Base-by-base conservation (phyloP, 1,140 invertebrate genomes). In the Drosophila insularis region DNA sequence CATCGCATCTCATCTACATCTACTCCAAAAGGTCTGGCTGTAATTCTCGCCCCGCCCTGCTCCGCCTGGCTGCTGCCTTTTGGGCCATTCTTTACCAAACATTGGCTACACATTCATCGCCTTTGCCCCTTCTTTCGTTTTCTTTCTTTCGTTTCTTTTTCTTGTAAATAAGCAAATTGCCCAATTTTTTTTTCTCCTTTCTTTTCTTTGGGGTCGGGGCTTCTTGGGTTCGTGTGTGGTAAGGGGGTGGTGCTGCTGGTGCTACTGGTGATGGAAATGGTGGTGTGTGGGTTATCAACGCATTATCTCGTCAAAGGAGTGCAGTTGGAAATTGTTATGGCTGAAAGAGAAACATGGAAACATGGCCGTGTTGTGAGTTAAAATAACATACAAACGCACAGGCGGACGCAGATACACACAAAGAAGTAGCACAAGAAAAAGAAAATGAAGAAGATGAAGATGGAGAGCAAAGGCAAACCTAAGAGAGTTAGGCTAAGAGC, bases 261-360 rank as follows among this genome's bases (percentile, higher is more conserved):
- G 35, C 4, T 3, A 37, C 3, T 37, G 35, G 2, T 37, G 35
- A 10, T 37, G 35, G 35, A 13, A 37, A 37, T 37, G 35, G 31
- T 31, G 31, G 11, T 37, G 43, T 50, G 60, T 61, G 50, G 82
- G 80, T 66, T 87, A 87, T 87, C 82, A 89, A 74, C 82, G 82
- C 85, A 87, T 87, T 87, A 87, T 87, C 82, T 87, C 81, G 84
- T 87, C 80, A 87, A 86, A 87, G 82, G 82, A 87, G 84, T 87
- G 82, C 84, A 86, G 82, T 87, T 87, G 66, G 82, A 82, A 87
- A 79, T 86, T 76, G 82, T 87, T 79, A 81, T 72, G 75, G 74
- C 68, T 64, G 62, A 68, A 71, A 55, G 75, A 77, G 85, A 80
- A 27, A 27, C 27, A 27, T 27, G 27, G 27, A 27, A 80, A 80